phyloP scores from a whole-genome alignment of 2,113 vertebrate species.

The Myotis yumanensis region DNA sequence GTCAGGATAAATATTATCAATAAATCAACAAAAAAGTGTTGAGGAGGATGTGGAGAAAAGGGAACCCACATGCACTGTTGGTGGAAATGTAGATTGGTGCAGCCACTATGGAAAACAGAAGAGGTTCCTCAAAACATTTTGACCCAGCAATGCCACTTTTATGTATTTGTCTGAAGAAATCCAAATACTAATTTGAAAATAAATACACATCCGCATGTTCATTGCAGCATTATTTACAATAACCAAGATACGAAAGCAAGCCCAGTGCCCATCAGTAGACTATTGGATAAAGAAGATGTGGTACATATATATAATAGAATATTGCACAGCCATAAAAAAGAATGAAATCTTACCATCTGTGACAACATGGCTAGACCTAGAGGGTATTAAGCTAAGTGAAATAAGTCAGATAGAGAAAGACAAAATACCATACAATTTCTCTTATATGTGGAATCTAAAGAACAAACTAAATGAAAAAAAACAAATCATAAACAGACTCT shows the following conservation, averaged over 20 bases:
- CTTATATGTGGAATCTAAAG: background rate
- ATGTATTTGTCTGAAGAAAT: background rate
- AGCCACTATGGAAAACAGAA: background rate
- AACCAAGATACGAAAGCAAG: background rate
- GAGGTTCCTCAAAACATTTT: background rate
- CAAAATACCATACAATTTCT: background rate
- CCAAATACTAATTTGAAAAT: background rate
- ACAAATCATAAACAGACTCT: background rate
- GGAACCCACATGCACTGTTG: background rate
- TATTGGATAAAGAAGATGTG: background rate
- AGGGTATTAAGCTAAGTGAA: background rate
- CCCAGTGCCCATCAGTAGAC: background rate
- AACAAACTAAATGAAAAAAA: background rate
- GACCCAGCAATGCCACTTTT: background rate
- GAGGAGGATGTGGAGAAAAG: background rate
- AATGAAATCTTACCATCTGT: background rate
- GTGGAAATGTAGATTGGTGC: background rate
- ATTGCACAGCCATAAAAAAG: background rate
- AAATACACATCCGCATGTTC: background rate
- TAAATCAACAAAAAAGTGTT: background rate
- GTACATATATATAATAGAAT: background rate
- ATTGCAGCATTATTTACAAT: background rate
- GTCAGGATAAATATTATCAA: background rate
- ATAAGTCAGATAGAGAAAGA: background rate
- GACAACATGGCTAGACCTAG: background rate